A percentile compares a stretch with the other conserved stretches of the same genome.
Conservation (phyloP, 2,113 vertebrate species). For the Rhea americana region DNA sequence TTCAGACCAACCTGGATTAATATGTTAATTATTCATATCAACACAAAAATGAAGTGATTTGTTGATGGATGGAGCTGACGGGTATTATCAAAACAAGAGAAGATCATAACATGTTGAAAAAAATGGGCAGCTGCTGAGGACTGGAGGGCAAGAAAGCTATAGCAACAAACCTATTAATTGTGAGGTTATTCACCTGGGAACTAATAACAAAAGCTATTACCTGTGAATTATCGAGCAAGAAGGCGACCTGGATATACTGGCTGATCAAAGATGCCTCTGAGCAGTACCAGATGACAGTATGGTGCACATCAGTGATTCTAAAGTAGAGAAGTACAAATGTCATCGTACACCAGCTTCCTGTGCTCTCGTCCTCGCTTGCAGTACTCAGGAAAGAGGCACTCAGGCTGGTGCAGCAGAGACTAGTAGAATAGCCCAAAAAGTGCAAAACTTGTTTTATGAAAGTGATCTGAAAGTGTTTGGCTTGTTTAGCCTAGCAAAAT, state of each 20-base stretch:
- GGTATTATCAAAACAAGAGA: neutral
- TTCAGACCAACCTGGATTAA: conserved; percentile 38
- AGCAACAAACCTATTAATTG: conserved; percentile 1
- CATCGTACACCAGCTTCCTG: neutral
- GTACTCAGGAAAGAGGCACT: neutral
- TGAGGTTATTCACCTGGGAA: neutral
- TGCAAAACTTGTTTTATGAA: neutral
- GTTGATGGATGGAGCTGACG: neutral
- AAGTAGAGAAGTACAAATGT: neutral
- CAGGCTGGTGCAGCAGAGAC: neutral
- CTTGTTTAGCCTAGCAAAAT: neutral
- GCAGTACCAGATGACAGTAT: neutral
- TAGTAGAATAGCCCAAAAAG: neutral
- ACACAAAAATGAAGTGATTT: neutral
- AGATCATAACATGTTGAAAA: neutral
- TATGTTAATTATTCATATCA: conserved; percentile 33
- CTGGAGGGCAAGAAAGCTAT: neutral
- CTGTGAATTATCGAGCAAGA: conserved; percentile 11
- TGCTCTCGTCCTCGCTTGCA: neutral
- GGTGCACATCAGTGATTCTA: neutral
- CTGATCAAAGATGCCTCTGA: neutral
- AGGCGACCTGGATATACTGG: neutral
- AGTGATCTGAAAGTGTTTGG: neutral
- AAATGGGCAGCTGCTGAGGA: neutral
- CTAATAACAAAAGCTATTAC: neutral